Percentiles rank a stretch among this genome's conserved stretches.
Evolutionary conservation across 2,888 invertebrate species (phyloP).

Genomic region (Pycnomerus fuliginosus): DNA sequence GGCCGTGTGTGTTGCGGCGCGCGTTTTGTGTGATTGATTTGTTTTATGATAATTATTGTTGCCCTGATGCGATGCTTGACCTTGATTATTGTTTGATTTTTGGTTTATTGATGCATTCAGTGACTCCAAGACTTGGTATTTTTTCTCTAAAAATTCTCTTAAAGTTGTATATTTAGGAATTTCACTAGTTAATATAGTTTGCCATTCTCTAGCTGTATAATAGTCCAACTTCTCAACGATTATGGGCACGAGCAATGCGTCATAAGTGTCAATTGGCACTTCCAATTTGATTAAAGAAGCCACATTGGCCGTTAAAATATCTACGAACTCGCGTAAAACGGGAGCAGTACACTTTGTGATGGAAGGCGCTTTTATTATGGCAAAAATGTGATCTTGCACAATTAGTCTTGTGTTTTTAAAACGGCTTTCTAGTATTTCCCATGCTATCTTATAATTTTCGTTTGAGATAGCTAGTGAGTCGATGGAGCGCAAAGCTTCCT

Average conservation of each 20-base stretch:
- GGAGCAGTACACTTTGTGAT: conserved; percentile 14
- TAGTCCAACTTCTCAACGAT: conserved; percentile 22
- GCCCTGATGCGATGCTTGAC: too few species aligned
- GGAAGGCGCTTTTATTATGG: conserved; percentile 17
- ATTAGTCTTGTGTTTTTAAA: conserved; percentile 25
- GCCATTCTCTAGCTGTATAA: conserved; percentile 18
- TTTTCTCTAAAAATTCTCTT: conserved; percentile 14
- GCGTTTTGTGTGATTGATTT: too few species aligned
- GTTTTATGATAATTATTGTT: too few species aligned
- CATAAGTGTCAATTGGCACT: conserved; percentile 19
- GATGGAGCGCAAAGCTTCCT: conserved; percentile 22
- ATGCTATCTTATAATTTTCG: conserved; percentile 27
- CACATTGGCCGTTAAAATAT: conserved; percentile 18
- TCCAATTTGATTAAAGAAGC: conserved; percentile 19
- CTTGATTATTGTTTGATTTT: background rate
- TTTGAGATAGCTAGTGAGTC: conserved; percentile 22
- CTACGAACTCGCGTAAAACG: conserved; percentile 14
- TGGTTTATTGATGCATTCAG: background rate
- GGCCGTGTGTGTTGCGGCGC: background rate
- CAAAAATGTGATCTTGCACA: conserved; percentile 23
- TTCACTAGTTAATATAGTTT: conserved; percentile 7
- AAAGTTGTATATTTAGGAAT: conserved; percentile 18
- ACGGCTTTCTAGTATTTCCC: conserved; percentile 20
- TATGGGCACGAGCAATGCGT: conserved; percentile 18
- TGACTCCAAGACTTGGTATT: conserved; percentile 15